phyloP scores from a whole-genome alignment of 2,888 invertebrate species.

The Invenusta paracnida region DNA sequence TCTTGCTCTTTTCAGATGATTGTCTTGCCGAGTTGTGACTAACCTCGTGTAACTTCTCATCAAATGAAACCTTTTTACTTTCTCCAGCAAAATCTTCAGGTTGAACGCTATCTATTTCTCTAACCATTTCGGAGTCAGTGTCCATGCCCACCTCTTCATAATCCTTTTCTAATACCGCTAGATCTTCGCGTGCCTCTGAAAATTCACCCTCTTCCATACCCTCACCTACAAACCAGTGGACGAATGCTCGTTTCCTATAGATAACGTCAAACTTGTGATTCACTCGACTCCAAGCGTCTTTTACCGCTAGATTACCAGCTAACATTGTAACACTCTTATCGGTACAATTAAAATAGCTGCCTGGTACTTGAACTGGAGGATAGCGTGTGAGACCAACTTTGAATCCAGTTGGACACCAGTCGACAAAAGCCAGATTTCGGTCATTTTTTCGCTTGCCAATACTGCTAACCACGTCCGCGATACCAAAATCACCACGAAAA shows the following conservation, averaged over 20 bases:
- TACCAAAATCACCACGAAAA: slow-evolving; percentile 39
- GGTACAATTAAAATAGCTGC: slow-evolving; percentile 65
- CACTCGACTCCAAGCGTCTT: slow-evolving; percentile 77
- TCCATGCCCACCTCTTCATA: slow-evolving; percentile 61
- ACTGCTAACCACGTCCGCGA: slow-evolving; percentile 37
- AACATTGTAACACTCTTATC: slow-evolving; percentile 78
- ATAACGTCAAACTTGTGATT: slow-evolving; percentile 69
- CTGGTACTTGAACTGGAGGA: slow-evolving; percentile 52
- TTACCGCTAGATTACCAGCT: slow-evolving; percentile 83
- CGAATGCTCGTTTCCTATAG: slow-evolving; percentile 77
- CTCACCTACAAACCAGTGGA: slow-evolving; percentile 79
- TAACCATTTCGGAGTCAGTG: not conserved
- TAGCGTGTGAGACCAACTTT: slow-evolving; percentile 39
- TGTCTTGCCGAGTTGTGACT: too few species aligned
- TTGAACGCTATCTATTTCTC: too few species aligned
- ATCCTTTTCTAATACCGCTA: slow-evolving; percentile 63
- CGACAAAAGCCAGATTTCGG: slow-evolving; percentile 39
- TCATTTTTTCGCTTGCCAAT: slow-evolving; percentile 38
- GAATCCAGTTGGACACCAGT: slow-evolving; percentile 44
- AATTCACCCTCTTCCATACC: slow-evolving; percentile 79
- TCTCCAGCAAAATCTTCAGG: too few species aligned
- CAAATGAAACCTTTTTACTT: too few species aligned
- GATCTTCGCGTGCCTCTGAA: slow-evolving; percentile 78
- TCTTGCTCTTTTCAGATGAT: too few species aligned
- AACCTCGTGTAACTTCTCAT: too few species aligned